phyloP scores from a whole-genome alignment of 2,113 vertebrate species.

The Crotalus horridus region DNA sequence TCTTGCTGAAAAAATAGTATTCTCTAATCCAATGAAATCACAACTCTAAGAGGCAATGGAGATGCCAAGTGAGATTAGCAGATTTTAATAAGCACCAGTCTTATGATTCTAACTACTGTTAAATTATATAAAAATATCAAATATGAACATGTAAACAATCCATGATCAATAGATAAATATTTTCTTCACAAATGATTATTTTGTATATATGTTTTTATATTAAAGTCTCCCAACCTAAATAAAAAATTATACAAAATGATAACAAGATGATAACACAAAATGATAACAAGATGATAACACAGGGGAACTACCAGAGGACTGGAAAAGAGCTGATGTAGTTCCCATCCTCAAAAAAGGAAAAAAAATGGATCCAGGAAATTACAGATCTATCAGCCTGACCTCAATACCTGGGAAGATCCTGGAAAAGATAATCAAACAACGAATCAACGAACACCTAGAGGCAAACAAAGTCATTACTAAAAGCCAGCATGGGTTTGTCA shows the following conservation, averaged over 20 bases:
- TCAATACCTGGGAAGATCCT: too few species aligned
- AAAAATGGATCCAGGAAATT: too few species aligned
- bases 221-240: neutral
- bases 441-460: too few species aligned
- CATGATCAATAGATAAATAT: too few species aligned
- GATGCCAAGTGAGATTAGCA: neutral
- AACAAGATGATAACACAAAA: neutral
- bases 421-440: too few species aligned
- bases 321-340: too few species aligned
- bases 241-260: neutral
- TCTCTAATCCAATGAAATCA: neutral
- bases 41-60: neutral
- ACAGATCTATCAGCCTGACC: too few species aligned
- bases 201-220: neutral
- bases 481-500: too few species aligned
- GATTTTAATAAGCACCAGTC: neutral
- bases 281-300: too few species aligned
- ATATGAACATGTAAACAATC: neutral
- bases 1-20: neutral
- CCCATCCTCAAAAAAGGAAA: too few species aligned
- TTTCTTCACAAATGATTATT: neutral
- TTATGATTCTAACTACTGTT: neutral
- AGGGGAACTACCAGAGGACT: too few species aligned
- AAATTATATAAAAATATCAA: neutral
- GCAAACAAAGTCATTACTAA: too few species aligned